A percentile compares a stretch with the other conserved stretches of the same genome.
phyloP scores from a whole-genome alignment of 2,113 vertebrate species.

The Puma concolor region DNA sequence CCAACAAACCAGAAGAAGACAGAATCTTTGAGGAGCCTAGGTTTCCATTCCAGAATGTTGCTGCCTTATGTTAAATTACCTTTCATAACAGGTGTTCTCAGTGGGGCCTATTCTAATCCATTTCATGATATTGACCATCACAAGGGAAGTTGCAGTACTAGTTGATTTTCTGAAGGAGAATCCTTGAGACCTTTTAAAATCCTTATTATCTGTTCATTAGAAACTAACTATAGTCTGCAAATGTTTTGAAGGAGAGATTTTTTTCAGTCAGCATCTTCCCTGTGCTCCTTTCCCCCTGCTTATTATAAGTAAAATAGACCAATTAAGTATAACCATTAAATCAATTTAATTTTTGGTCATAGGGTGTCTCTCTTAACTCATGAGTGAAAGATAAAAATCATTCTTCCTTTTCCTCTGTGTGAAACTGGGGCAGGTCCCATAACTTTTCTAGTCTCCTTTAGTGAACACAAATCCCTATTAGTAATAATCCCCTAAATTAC shows the following conservation, averaged over 20 bases:
- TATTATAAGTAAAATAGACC: background rate
- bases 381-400: background rate
- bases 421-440: background rate
- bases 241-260: background rate
- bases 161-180: background rate
- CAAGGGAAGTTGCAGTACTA: background rate
- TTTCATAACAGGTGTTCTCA: background rate
- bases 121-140: background rate
- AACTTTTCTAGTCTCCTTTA: background rate
- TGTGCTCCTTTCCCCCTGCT: background rate
- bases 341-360: background rate
- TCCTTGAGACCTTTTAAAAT: background rate
- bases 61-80: background rate
- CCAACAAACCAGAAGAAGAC: background rate
- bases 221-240: background rate
- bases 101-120: background rate
- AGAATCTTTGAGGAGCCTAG: background rate
- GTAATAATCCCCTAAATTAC: background rate
- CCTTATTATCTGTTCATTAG: background rate
- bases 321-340: background rate
- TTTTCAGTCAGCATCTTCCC: background rate
- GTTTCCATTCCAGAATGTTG: background rate
- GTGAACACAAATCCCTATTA: background rate
- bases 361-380: background rate
- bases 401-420: background rate